Evolutionary conservation across 1,140 invertebrate species (phyloP), one percentile per base, ranked within the genome.

Genomic region (Panagrolaimus sp.): DNA sequence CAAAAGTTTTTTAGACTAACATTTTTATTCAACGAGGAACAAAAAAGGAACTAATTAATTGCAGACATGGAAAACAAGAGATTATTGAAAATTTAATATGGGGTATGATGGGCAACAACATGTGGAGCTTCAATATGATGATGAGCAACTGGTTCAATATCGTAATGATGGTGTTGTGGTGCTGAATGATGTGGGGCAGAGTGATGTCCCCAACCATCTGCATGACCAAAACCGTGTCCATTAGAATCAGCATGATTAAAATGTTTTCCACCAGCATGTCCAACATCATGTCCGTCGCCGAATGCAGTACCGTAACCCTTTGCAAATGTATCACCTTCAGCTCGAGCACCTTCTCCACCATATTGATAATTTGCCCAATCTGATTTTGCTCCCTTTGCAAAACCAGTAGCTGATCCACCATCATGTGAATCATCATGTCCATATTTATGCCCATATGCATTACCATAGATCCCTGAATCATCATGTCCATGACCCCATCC

Each of bases 301-400:
- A 63, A 31, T 23, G 62, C 62, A 38, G 13, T 63, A 20, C 62
- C 62, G 62, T 63, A 63, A 11, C 62, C 25, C 62, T 63, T 63
- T 16, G 62, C 27, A 31, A n/a, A 63, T n/a, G 62, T 9, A 14
- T 63, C 27, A 38, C 27, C 27, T 14, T 63, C 62, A 14, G 62
- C 62, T 42, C 38, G 27, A 5, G 16, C 16, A 9, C 62, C 62
- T 63, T 63, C 27, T n/a, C 62, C 62, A 43, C 62, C 62, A 9
- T 63, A 63, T 38, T 63, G 62, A 27, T 63, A 63, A 43, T 63
- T 63, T 23, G 62, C 62, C 27, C 27, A 63, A 43, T 43, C 38
- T 23, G 62, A 63, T 43, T 63, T 31, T 43, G 16, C 16, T 11
- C 62, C 62, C 27, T 31, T 43, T n/a, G 62, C 62, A 9, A 43